These are phyloP conservation scores for Antheraea yamamai DNA, from an alignment of 2,888 invertebrate species.

Conservation along the genomic window DNA sequence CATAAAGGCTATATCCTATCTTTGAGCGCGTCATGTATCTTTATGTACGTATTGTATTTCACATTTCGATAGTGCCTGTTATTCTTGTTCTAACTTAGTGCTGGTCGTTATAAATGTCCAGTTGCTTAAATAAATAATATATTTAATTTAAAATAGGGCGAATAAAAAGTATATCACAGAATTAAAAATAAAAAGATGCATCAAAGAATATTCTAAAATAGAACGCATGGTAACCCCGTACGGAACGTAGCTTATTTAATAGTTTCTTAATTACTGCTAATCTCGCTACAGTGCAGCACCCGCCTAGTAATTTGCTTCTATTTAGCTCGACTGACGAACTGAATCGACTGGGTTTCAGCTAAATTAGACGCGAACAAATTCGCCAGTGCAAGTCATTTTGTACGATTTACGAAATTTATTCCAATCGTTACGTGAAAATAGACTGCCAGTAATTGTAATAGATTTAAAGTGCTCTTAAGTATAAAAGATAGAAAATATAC, in stretches of 20 bases:
- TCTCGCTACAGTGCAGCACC: slow-evolving; percentile 47
- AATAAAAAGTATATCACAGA: too few relatives aligned
- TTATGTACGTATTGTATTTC: too few relatives aligned
- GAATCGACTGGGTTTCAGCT: slow-evolving; percentile 32
- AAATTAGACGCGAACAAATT: slow-evolving; percentile 39
- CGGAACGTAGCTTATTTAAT: slow-evolving; percentile 53
- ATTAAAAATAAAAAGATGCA: too few relatives aligned
- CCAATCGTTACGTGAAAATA: slow-evolving; percentile 11
- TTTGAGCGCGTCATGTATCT: too few relatives aligned
- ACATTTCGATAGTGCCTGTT: too few relatives aligned
- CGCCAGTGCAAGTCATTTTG: slow-evolving; percentile 20
- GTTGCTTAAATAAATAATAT: too few relatives aligned
- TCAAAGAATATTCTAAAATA: background rate
- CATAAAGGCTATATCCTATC: too few relatives aligned
- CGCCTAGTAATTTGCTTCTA: slow-evolving; percentile 59
- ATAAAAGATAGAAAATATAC: background rate
- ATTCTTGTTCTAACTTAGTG: too few relatives aligned
- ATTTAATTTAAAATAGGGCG: too few relatives aligned
- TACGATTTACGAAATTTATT: slow-evolving; percentile 6
- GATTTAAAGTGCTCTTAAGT: background rate
- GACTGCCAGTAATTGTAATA: background rate
- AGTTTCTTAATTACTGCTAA: slow-evolving; percentile 69
- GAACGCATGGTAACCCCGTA: slow-evolving; percentile 28
- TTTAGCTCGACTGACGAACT: slow-evolving; percentile 49
- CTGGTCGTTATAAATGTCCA: too few relatives aligned